Evolutionary conservation across 2,797 vertebrate species (phyloP), one percentile per base, ranked within the genome.

Genomic region (Scleropages formosus): DNA sequence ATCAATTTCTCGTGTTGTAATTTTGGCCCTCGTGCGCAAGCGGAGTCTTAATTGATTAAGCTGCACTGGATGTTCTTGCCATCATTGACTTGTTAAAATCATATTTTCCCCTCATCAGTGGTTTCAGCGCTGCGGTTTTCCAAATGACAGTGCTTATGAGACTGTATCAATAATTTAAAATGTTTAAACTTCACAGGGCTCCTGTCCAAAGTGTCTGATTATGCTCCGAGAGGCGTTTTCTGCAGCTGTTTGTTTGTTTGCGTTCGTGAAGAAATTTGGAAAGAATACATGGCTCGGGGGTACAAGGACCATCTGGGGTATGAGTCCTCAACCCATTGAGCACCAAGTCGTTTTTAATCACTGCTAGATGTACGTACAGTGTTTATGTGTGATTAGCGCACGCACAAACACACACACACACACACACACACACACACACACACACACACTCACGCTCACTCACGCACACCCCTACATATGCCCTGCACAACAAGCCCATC

Each of bases 21-120:
- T 91, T 92, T 90, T 88, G 85, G 89, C 87, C 85, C 89, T 91
- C 91, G 90, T 92, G 93, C 92, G 90, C 88, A 89, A 91, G 93
- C 85, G 88, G 85, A 86, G 86, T 85, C 77, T 66, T 79, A 86
- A 92, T 93, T 90, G 92, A 94, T 93, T 89, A 85, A 81, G 82
- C 85, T 72, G 87, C 83, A 86, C 88, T 82, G 84, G 87, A 91
- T 88, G 88, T 86, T 85, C 88, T 89, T 81, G 82, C 87, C 86
- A 84, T 91, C 91, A 93, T 93, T 88, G 91, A 93, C 89, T 85
- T 87, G 88, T 92, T 92, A 90, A 92, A 92, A 88, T 84, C 85
- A 92, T 93, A 91, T 92, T 92, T 92, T 88, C 86, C 87, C 88
- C 86, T 89, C 88, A 88, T 91, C 87, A 81, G 83, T 86, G 88